Base-by-base conservation (phyloP, 1,140 invertebrate species). In the Euglossa dilemma region DNA sequence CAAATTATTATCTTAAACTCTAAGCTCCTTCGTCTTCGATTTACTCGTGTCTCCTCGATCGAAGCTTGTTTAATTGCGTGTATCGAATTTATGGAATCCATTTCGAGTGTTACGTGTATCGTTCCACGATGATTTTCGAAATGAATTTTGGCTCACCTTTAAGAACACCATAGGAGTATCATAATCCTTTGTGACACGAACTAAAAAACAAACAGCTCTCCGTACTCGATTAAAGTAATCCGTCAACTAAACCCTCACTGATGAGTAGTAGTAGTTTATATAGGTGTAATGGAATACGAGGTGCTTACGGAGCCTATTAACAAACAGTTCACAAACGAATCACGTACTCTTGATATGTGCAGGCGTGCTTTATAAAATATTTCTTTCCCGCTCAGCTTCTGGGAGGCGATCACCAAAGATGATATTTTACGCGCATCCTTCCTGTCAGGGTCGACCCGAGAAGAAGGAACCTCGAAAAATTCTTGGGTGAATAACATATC, bases 291-390 rank as follows among this genome's bases (percentile, higher is more conserved):
- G 56, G 56, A 47, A 57, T 14, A 72, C 23, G 67, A 64, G 16
- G 36, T 78, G 76, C 50, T 81, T 52, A 77, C 71, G 52, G 47
- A 4, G 8, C 9, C 11, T 57, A 63, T 80, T 84, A 84, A 87
- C 70, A 11, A 36, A 36, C 82, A 77, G 59, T 87, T 87, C 47
- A 69, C 57, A 80, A 18, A n/a, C 82, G 3, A 80, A 84, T 87
- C 86, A 87, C 86, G 86, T 87, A 87, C 52, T 8, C 18, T 0
- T 50, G 67, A 87, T 84, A 70, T 61, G 67, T 87, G 72, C 81
- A 81, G 81, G 72, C 76, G 81, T 87, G 85, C 67, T 72, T 84
- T 28, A 63, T 78, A 73, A 87, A 82, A 54, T 50, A 43, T 25
- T 57, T 75, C 54, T 72, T 83, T 47, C 50, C 54, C 70, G 36